Base-by-base conservation (phyloP, 2,888 invertebrate genomes). In the Clivina fossor region DNA sequence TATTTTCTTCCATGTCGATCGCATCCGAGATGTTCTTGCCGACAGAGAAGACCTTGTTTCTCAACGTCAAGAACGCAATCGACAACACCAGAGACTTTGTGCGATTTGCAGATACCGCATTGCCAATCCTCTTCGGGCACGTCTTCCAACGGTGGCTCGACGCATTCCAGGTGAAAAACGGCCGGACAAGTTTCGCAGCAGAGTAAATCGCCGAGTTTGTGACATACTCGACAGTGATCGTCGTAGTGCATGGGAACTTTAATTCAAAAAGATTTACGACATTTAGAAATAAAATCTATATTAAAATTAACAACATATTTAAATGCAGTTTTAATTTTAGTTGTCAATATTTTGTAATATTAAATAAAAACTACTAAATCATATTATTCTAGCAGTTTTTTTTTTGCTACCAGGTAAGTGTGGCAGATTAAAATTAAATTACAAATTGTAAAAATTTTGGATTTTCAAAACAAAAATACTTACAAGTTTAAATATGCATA, bases 181-280 rank as follows among this genome's bases (percentile, higher is more conserved):
- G 98, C 98, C 15, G 98, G 94, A 69, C 99, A 99, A 2, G 93
- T 93, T 76, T 98, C 98, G 75, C 99, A 99, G 71, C 97, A 97
- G 8, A 99, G 76, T 44, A 99, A 78, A 73, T 97, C 96, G 19
- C 98, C 99, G 54, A 93, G 77, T 57, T 93, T 85, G 73, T 94
- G 93, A 68, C 95, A 95, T 19, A 90, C 88, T 60, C 93, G 80
- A 68, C 94, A 94, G 72, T 93, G 93, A 74, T 94, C 93, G 73
- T 93, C 93, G 74, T 93, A 93, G 70, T 88, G 88, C 75, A 92
- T 90, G 65, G 90, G 89, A 68, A 83, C 88, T 80, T 68, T 40
- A 71, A 71, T 58, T n/a, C 54, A 58, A 60, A n/a, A n/a, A n/a
- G n/a, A n/a, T n/a, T n/a, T n/a, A n/a, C n/a, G n/a, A n/a, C n/a